Conservation (phyloP, 2,113 vertebrate genomes). For the Halichoeres trimaculatus region DNA sequence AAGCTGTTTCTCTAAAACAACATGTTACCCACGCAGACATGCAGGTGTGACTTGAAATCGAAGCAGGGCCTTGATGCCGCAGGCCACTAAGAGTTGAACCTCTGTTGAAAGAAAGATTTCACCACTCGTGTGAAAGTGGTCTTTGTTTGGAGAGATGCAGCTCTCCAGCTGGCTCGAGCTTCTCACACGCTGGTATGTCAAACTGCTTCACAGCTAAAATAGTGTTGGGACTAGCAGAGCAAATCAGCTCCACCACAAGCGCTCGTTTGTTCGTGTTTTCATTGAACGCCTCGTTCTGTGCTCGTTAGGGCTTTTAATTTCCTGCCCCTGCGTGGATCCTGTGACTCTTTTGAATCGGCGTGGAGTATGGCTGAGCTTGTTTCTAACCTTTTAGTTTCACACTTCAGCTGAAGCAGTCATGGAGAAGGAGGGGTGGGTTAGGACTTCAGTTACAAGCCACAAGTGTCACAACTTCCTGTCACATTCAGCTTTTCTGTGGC, state of each 20-base stretch:
- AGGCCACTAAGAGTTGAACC: slow-evolving; percentile 30
- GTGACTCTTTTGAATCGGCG: neutral
- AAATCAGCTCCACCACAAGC: slow-evolving; percentile 18
- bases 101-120: slow-evolving; percentile 49
- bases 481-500: slow-evolving; percentile 33
- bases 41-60: slow-evolving; percentile 31
- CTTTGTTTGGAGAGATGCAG: slow-evolving; percentile 54
- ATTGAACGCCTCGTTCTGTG: slow-evolving; percentile 19
- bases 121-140: slow-evolving; percentile 55
- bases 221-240: slow-evolving; percentile 1
- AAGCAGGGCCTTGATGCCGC: slow-evolving; percentile 12
- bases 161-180: slow-evolving; percentile 45
- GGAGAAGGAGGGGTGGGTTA: neutral
- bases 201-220: slow-evolving; percentile 32
- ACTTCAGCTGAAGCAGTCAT: neutral
- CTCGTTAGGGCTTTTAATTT: neutral
- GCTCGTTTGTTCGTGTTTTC: slow-evolving; percentile 19
- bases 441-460: slow-evolving; percentile 45
- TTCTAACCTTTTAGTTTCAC: neutral
- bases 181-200: slow-evolving; percentile 24
- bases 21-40: neutral
- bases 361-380: neutral
- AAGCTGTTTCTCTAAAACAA: too few species aligned
- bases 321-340: too few species aligned
- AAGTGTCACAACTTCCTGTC: slow-evolving; percentile 80